phyloP scores from a whole-genome alignment of 2,888 invertebrate species.

The Isoperla grammatica region DNA sequence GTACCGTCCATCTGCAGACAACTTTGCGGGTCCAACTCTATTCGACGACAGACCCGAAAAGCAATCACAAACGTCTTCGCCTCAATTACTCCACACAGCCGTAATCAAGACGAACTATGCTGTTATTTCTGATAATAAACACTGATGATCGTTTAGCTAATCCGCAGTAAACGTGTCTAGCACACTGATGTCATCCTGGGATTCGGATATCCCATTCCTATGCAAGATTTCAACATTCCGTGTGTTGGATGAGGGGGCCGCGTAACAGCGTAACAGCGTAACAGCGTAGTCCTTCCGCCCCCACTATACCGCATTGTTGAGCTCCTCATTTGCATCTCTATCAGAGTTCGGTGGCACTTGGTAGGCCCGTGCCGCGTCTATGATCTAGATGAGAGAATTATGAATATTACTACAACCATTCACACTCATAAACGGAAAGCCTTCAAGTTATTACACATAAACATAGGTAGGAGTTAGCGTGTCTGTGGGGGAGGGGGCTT shows the following conservation, averaged over 20 bases:
- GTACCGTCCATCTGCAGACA: too few relatives aligned
- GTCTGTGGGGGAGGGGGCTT: too few relatives aligned
- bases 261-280: not conserved
- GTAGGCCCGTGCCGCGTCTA: not conserved
- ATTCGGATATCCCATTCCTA: not conserved
- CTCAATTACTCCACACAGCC: too few relatives aligned
- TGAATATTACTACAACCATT: slow-evolving; percentile 28
- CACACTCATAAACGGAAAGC: slow-evolving; percentile 25
- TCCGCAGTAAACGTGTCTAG: slow-evolving; percentile 5
- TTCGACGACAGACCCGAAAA: too few relatives aligned
- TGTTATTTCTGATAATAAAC: not conserved
- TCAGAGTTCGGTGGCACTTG: slow-evolving; percentile 25
- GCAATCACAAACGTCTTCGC: too few relatives aligned
- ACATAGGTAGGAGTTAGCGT: slow-evolving; percentile 16
- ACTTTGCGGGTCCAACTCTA: too few relatives aligned
- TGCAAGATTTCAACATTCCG: not conserved
- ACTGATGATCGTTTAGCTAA: not conserved
- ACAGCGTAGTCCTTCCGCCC: not conserved
- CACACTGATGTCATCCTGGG: not conserved
- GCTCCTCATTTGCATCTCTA: slow-evolving; percentile 29
- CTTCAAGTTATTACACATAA: slow-evolving; percentile 25
- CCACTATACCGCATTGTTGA: slow-evolving; percentile 20
- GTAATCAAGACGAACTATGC: slow-evolving; percentile 4
- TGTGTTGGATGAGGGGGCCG: not conserved
- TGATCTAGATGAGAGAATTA: slow-evolving; percentile 22